Conservation (phyloP, 1,140 invertebrate genomes). For the Leptopilina boulardi region DNA sequence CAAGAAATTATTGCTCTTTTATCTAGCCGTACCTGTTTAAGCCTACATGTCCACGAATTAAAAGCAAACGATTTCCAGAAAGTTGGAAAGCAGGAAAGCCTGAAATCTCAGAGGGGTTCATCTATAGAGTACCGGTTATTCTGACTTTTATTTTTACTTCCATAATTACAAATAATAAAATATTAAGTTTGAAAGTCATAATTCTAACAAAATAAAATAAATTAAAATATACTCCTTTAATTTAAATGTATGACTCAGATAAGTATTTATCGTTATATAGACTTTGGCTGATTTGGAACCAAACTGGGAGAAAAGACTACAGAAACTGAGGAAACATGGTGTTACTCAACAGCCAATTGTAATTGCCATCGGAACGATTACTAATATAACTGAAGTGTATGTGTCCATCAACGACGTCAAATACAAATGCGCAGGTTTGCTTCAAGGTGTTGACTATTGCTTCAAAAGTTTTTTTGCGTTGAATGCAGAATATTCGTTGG, state of each 20-base stretch:
- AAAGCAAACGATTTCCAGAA: constrained; percentile 16
- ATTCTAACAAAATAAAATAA: background rate
- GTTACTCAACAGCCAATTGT: constrained; percentile 44
- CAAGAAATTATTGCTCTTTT: constrained; percentile 6
- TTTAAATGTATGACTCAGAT: background rate
- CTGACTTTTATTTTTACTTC: background rate
- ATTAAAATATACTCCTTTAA: background rate
- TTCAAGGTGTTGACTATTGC: constrained; percentile 39
- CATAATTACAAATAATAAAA: background rate
- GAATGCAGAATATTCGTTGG: constrained; percentile 35
- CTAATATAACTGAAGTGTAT: constrained; percentile 2
- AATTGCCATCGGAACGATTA: constrained; percentile 27
- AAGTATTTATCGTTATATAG: constrained; percentile 1
- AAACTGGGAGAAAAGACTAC: background rate
- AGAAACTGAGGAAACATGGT: constrained; percentile 35
- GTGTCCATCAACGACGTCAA: constrained; percentile 36
- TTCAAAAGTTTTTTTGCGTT: constrained; percentile 44
- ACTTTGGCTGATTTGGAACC: constrained; percentile 38
- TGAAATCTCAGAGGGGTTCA: constrained; percentile 27
- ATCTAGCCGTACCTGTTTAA: constrained; percentile 32
- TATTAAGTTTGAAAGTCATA: background rate
- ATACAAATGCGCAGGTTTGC: constrained; percentile 34
- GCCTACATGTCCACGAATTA: background rate
- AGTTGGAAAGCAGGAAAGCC: constrained; percentile 21
- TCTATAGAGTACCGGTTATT: constrained; percentile 1